Percentiles rank a stretch among this genome's conserved stretches.
phyloP scores from a whole-genome alignment of 2,888 invertebrate species.

The Drosophila cognata region DNA sequence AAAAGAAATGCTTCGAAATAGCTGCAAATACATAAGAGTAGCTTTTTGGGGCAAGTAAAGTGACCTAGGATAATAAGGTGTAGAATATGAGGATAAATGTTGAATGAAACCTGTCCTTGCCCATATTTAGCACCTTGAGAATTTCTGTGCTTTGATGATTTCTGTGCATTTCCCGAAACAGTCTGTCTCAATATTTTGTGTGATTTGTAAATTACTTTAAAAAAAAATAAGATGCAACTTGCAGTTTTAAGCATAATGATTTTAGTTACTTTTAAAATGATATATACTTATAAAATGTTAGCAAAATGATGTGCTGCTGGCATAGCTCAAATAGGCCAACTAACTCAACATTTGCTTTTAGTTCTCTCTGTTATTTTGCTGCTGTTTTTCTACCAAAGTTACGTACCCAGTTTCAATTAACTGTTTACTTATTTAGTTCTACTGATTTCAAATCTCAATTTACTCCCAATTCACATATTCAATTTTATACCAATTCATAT shows the following conservation, averaged over 20 bases:
- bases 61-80: background rate
- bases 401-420: background rate
- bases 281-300: no score
- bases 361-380: background rate
- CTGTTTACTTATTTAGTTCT: background rate
- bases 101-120: background rate
- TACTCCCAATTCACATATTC: background rate
- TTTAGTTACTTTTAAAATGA: no score
- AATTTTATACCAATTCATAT: background rate
- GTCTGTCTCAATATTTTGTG: background rate
- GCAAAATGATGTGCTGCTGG: background rate
- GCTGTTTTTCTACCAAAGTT: background rate
- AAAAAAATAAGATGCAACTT: background rate
- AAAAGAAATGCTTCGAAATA: background rate
- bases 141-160: background rate
- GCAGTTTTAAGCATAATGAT: background rate
- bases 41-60: background rate
- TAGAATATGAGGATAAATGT: background rate
- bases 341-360: background rate
- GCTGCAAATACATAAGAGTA: accelerated
- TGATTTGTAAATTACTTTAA: background rate
- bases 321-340: background rate
- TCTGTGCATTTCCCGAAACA: background rate
- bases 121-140: background rate
- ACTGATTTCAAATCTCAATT: background rate